These are phyloP conservation scores for Tenebrosternarchus preto DNA, from an alignment of 2,113 vertebrate genomes.

Conservation along the genomic window DNA sequence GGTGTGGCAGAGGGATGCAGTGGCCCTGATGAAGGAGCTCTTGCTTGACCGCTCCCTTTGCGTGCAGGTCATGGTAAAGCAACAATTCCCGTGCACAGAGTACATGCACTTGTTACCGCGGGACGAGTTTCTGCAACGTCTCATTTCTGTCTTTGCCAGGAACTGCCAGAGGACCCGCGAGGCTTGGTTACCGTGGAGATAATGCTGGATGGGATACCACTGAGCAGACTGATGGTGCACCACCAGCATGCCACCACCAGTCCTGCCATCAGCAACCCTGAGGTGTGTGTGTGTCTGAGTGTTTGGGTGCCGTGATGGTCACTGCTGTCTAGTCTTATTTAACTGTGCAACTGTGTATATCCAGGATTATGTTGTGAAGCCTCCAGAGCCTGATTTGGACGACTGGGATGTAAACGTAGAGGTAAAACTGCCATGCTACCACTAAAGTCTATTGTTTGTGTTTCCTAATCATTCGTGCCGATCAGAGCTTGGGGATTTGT, in stretches of 20 bases:
- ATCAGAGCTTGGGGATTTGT: background rate
- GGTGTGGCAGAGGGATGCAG: constrained; percentile 83
- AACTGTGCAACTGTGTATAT: constrained; percentile 16
- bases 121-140: too few species aligned
- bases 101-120: too few species aligned
- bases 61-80: constrained; percentile 80
- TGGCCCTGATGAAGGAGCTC: constrained; percentile 81
- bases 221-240: constrained; percentile 82
- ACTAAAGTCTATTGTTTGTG: too few species aligned
- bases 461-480: background rate
- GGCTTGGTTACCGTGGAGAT: constrained; percentile 74
- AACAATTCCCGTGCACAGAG: background rate
- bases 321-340: background rate
- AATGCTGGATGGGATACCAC: constrained; percentile 78
- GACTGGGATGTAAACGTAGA: constrained; percentile 76
- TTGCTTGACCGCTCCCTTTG: constrained; percentile 80
- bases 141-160: constrained; percentile 65
- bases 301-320: too few species aligned
- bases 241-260: constrained; percentile 71
- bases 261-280: background rate
- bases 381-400: constrained; percentile 56
- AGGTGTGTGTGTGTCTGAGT: constrained; percentile 51
- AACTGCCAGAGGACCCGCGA: constrained; percentile 72
- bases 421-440: constrained; percentile 65
- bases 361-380: constrained; percentile 53